phyloP scores from a whole-genome alignment of 2,888 invertebrate genomes.

The Proisotoma minuta region DNA sequence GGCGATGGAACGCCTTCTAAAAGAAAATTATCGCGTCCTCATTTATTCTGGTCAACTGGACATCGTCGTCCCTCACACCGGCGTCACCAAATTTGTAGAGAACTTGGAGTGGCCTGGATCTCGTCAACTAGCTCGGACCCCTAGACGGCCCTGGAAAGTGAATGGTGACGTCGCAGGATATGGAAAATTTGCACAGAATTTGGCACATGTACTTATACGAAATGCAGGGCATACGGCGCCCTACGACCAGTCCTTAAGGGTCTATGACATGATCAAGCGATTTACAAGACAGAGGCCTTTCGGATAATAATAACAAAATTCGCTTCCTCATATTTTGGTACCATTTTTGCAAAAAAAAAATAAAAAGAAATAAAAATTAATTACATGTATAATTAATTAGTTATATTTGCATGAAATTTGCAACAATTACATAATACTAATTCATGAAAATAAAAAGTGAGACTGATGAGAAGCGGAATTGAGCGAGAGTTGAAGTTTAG shows the following conservation, averaged over 20 bases:
- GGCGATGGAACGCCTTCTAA: constrained; percentile 64
- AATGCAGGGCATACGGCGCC: constrained; percentile 81
- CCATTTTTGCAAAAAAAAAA: too few relatives aligned
- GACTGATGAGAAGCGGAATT: too few relatives aligned
- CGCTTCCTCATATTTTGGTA: too few relatives aligned
- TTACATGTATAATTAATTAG: too few relatives aligned
- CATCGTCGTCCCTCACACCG: constrained; percentile 80
- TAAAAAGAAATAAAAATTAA: too few relatives aligned
- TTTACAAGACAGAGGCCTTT: constrained; percentile 53
- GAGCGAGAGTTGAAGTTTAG: too few relatives aligned
- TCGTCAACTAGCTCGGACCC: constrained; percentile 62
- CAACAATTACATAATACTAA: too few relatives aligned
- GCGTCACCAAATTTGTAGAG: constrained; percentile 72
- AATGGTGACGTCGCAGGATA: constrained; percentile 66
- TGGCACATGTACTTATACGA: constrained; percentile 68
- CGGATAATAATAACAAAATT: too few relatives aligned
- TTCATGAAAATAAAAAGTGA: too few relatives aligned
- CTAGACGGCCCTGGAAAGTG: constrained; percentile 65
- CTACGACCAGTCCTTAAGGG: constrained; percentile 72
- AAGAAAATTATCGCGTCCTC: constrained; percentile 61
- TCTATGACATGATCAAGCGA: constrained; percentile 66
- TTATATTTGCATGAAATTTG: too few relatives aligned
- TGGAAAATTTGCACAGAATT: constrained; percentile 61
- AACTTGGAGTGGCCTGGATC: constrained; percentile 65
- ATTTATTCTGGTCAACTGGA: constrained; percentile 88